Percentiles rank a stretch among this genome's conserved stretches.
These are phyloP conservation scores for Prunella strophiata DNA, from an alignment of 2,797 vertebrate genomes.

Conservation along the genomic window DNA sequence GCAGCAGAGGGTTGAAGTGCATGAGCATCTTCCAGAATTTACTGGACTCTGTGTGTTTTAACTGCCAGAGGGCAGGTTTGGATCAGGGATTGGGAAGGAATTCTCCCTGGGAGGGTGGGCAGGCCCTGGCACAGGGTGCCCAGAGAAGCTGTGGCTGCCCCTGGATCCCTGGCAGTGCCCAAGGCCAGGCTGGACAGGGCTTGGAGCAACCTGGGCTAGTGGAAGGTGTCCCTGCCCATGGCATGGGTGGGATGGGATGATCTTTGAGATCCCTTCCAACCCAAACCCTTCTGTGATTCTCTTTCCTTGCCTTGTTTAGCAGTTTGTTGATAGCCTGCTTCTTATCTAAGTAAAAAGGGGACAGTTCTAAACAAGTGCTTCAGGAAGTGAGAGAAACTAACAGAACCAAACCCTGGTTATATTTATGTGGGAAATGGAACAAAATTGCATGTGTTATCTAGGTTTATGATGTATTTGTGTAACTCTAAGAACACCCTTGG, in stretches of 20 bases:
- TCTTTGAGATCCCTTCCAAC: background rate
- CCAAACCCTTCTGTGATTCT: background rate
- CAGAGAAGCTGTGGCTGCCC: background rate
- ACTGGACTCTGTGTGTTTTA: background rate
- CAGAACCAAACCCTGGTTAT: background rate
- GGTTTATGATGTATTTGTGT: constrained; percentile 14
- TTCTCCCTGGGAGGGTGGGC: fast-evolving
- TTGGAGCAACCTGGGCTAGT: fast-evolving
- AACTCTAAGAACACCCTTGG: background rate
- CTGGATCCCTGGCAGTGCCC: background rate
- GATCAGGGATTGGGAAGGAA: background rate
- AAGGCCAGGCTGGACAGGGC: fast-evolving
- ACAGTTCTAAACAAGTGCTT: background rate
- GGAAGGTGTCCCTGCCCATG: background rate
- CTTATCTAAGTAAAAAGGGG: background rate
- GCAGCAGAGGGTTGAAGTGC: background rate
- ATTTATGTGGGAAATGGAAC: background rate
- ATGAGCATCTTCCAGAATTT: background rate
- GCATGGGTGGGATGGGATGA: background rate
- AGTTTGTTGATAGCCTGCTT: background rate
- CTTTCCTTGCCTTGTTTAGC: background rate
- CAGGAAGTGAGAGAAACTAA: background rate
- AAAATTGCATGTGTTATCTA: background rate
- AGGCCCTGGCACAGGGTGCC: background rate
- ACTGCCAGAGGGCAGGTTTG: background rate